phyloP scores from a whole-genome alignment of 2,797 vertebrate genomes.

The Petrocephalus schoutedeni region DNA sequence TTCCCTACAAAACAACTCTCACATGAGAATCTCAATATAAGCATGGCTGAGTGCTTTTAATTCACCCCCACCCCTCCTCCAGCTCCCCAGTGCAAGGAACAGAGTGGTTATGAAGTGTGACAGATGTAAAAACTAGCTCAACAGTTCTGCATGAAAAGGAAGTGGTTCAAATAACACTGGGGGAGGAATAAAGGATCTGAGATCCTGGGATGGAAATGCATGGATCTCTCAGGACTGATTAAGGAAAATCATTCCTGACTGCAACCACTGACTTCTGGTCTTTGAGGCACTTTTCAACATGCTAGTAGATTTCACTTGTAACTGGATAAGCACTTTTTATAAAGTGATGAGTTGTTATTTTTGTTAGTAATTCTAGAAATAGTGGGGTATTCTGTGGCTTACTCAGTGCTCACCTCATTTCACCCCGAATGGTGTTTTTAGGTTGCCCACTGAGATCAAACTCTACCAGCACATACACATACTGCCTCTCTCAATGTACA shows the following conservation, averaged over 20 bases:
- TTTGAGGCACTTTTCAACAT: neutral
- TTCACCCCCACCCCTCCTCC: neutral
- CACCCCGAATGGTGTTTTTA: neutral
- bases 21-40: neutral
- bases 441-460: neutral
- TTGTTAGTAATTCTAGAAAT: neutral
- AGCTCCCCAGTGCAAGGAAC: neutral
- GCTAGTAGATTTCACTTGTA: neutral
- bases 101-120: neutral
- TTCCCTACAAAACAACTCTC: neutral
- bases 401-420: neutral
- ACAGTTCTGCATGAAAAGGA: neutral
- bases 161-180: neutral
- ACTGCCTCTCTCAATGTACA: neutral
- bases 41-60: neutral
- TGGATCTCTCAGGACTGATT: neutral
- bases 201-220: neutral
- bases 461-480: neutral
- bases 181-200: neutral
- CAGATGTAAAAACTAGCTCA: neutral
- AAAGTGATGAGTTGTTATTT: neutral
- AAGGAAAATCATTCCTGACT: neutral
- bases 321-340: neutral
- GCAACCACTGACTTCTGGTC: neutral
- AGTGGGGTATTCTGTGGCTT: neutral